phyloP scores from a whole-genome alignment of 2,113 vertebrate species.

The Notarius quadriscutis region DNA sequence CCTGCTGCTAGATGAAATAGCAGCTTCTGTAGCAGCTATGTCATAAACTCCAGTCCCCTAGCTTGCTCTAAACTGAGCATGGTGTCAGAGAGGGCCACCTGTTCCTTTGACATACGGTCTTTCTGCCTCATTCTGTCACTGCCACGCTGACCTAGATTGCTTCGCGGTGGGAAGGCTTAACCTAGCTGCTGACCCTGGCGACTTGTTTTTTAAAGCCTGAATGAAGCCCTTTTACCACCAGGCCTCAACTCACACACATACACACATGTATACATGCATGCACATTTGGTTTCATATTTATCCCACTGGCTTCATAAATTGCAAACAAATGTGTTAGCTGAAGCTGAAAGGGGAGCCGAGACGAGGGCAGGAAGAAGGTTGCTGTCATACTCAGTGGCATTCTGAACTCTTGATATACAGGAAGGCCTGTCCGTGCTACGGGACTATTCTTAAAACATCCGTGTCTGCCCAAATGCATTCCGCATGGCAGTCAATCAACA shows the following conservation, averaged over 20 bases:
- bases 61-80: slow-evolving; percentile 33
- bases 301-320: background rate
- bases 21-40: slow-evolving; percentile 42
- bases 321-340: background rate
- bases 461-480: slow-evolving; percentile 42
- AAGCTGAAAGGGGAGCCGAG: slow-evolving; percentile 2
- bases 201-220: slow-evolving; percentile 50
- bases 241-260: background rate
- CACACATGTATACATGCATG: background rate
- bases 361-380: background rate
- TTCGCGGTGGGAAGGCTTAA: slow-evolving; percentile 44
- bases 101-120: slow-evolving; percentile 50
- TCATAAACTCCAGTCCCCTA: slow-evolving; percentile 44
- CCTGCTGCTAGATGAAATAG: slow-evolving; percentile 47
- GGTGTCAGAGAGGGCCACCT: slow-evolving; percentile 54
- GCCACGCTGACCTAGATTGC: slow-evolving; percentile 53
- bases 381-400: slow-evolving; percentile 32
- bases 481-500: slow-evolving; percentile 32
- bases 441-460: slow-evolving; percentile 37
- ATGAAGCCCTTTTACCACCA: slow-evolving; percentile 40
- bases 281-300: slow-evolving; percentile 4
- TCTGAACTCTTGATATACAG: slow-evolving; percentile 53
- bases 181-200: slow-evolving; percentile 43
- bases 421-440: slow-evolving; percentile 18
- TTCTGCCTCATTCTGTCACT: slow-evolving; percentile 47